Evolutionary conservation across 2,113 vertebrate genomes (phyloP).

Genomic region (Myotis brandtii): DNA sequence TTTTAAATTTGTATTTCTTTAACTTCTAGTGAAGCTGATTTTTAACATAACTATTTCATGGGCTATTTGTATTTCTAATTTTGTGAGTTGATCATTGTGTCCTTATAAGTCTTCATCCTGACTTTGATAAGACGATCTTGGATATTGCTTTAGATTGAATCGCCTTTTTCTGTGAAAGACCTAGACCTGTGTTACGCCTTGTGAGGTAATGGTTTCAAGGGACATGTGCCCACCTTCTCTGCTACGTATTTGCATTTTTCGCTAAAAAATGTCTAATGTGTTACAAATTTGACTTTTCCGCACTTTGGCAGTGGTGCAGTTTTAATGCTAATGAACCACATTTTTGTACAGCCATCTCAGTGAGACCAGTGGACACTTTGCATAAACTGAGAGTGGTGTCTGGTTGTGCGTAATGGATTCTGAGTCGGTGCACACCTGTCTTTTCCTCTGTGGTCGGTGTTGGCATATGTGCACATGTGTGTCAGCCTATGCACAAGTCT

Average conservation of each 20-base stretch:
- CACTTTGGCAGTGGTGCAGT: neutral
- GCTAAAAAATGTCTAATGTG: conserved; percentile 65
- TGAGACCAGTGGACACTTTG: neutral
- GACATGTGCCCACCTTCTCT: neutral
- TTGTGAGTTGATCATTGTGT: neutral
- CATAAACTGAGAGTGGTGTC: neutral
- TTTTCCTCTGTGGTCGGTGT: neutral
- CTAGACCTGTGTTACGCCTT: neutral
- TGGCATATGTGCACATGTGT: neutral
- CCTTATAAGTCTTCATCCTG: neutral
- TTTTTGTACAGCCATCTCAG: neutral
- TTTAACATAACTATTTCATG: neutral
- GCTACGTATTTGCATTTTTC: conserved; percentile 43
- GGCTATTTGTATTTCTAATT: neutral
- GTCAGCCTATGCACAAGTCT: neutral
- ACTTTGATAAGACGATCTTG: neutral
- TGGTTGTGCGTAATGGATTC: neutral
- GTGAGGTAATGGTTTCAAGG: neutral
- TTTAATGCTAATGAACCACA: conserved; percentile 51
- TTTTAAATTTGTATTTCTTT: conserved; percentile 20
- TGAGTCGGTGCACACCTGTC: rapidly evolving
- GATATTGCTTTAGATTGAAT: neutral
- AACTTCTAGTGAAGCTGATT: neutral
- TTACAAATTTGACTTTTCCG: conserved; percentile 66
- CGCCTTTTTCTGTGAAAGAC: neutral